Conservation (phyloP, 2,113 vertebrate genomes). For the Megaceryle maxima region DNA sequence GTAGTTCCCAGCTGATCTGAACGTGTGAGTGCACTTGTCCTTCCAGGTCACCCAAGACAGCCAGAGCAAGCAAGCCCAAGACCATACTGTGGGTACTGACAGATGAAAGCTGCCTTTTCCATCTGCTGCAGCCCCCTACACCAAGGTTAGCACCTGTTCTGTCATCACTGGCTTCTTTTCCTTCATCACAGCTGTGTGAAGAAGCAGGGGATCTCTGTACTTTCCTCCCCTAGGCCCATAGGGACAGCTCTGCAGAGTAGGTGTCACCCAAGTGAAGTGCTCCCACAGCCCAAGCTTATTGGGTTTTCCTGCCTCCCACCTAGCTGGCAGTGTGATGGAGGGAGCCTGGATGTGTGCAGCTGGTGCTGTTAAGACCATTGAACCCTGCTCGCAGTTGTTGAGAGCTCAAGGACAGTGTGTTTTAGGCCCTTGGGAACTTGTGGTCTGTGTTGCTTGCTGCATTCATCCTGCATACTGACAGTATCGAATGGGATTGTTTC, state of each 20-base stretch:
- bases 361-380: not conserved
- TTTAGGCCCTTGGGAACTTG: not conserved
- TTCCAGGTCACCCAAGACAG: not conserved
- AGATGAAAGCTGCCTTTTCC: not conserved
- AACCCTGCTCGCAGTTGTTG: not conserved
- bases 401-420: not conserved
- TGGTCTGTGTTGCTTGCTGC: not conserved
- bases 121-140: not conserved
- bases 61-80: not conserved
- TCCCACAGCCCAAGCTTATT: not conserved
- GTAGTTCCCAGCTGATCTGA: not conserved
- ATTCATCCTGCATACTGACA: accelerated
- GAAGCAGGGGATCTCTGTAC: not conserved
- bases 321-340: not conserved
- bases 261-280: not conserved
- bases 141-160: not conserved
- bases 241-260: not conserved
- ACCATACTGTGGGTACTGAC: accelerated
- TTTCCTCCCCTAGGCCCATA: not conserved
- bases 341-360: not conserved
- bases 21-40: not conserved
- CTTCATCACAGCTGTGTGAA: not conserved
- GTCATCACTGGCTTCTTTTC: not conserved
- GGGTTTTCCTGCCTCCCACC: not conserved
- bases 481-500: not conserved